Percentiles rank a stretch among this genome's conserved stretches.
Evolutionary conservation across 2,888 invertebrate genomes (phyloP).

Genomic region (Mythimna impura): DNA sequence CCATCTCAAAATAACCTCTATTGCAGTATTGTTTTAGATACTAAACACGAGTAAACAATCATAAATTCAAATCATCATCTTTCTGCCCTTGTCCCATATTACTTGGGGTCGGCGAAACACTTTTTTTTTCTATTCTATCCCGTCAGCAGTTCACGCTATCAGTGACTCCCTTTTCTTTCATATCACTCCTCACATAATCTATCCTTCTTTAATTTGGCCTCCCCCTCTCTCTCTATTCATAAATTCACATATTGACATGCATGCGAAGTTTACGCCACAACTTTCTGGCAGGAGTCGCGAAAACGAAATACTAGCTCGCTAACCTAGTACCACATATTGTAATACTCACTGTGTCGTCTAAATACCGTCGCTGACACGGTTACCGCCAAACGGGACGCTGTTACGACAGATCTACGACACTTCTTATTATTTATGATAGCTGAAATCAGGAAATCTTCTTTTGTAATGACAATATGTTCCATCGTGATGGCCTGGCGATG

Average conservation of each 20-base stretch:
- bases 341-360: slow-evolving; percentile 39
- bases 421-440: slow-evolving; percentile 61
- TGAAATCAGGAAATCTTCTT: slow-evolving; percentile 56
- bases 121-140: no score
- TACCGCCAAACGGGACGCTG: slow-evolving; percentile 31
- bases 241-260: slow-evolving; percentile 35
- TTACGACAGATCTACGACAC: slow-evolving; percentile 51
- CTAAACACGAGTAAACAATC: slow-evolving; percentile 18
- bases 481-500: slow-evolving; percentile 44
- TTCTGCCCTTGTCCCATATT: no score
- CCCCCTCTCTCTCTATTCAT: background rate
- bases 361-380: slow-evolving; percentile 56
- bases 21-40: slow-evolving; percentile 21
- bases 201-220: no score
- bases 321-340: slow-evolving; percentile 62
- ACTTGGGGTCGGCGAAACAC: no score
- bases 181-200: no score
- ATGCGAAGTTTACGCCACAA: slow-evolving; percentile 6
- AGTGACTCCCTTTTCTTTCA: no score
- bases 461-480: slow-evolving; percentile 53
- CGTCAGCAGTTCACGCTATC: no score
- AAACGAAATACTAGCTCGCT: slow-evolving; percentile 36
- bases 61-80: slow-evolving; percentile 21
- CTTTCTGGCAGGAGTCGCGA: slow-evolving; percentile 39
- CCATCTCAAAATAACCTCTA: slow-evolving; percentile 10